Evolutionary conservation across 2,797 vertebrate genomes (phyloP).

Genomic region (Anomalospiza imberbis): DNA sequence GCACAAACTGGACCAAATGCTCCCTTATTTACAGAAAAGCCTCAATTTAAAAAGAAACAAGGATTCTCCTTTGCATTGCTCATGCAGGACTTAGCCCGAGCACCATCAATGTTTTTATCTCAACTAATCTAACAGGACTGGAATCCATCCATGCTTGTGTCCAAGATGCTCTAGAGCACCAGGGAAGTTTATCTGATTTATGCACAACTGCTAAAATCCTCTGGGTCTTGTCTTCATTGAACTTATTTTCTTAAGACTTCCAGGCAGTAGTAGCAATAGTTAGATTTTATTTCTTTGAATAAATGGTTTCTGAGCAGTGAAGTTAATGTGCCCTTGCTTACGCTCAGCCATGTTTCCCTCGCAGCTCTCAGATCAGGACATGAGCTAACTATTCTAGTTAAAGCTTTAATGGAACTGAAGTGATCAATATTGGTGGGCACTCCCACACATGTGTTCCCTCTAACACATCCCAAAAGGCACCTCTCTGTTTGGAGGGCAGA

Average conservation of each 20-base stretch:
- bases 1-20: not conserved
- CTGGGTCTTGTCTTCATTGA: not conserved
- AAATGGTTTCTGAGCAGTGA: too few species aligned
- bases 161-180: not conserved
- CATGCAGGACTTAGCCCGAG: not conserved
- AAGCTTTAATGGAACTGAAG: not conserved
- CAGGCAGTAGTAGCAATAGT: not conserved
- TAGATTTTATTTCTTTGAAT: not conserved
- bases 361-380: not conserved
- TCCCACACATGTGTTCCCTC: accelerated
- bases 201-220: not conserved
- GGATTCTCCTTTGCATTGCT: not conserved
- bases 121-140: not conserved
- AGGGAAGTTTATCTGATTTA: not conserved
- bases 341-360: not conserved
- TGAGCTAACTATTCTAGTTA: not conserved
- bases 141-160: not conserved
- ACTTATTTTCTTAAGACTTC: not conserved
- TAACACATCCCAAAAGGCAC: not conserved
- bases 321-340: not conserved
- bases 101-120: not conserved
- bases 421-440: accelerated
- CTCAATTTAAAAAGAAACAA: not conserved
- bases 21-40: not conserved
- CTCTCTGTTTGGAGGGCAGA: not conserved